phyloP scores from a whole-genome alignment of 2,888 invertebrate species.

The Galerucella pusilla region DNA sequence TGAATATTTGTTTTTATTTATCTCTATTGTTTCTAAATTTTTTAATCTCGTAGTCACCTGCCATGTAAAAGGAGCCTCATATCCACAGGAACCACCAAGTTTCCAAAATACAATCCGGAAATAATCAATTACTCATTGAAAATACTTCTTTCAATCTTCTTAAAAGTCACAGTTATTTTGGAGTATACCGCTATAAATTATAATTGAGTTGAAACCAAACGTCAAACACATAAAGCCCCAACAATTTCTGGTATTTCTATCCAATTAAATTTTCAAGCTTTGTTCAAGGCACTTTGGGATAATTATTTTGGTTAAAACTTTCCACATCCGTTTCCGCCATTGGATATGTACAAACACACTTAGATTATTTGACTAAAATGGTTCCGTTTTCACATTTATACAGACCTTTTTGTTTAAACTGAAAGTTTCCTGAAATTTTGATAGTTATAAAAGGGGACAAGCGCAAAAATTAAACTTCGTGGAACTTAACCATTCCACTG shows the following conservation, averaged over 20 bases:
- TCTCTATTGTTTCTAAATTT: too few species aligned
- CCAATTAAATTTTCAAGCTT: conserved; percentile 13
- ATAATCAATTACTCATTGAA: background rate
- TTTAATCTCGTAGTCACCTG: too few species aligned
- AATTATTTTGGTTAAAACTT: conserved; percentile 11
- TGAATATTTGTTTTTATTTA: too few species aligned
- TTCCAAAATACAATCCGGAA: too few species aligned
- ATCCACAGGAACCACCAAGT: too few species aligned
- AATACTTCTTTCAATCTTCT: background rate
- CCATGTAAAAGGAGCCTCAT: too few species aligned
- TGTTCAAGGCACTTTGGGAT: conserved; percentile 14
- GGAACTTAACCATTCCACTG: background rate
- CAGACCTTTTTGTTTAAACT: conserved; percentile 5
- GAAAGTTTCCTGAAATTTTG: background rate
- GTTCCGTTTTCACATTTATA: background rate
- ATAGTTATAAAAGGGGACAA: background rate
- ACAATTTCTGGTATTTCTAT: conserved; percentile 15
- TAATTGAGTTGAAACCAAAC: background rate
- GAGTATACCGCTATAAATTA: background rate
- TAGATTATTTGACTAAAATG: conserved; percentile 1
- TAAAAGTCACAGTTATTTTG: background rate
- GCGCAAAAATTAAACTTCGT: background rate
- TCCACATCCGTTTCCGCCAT: background rate
- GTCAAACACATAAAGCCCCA: conserved; percentile 9
- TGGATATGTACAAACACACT: conserved; percentile 4